phyloP scores from a whole-genome alignment of 2,888 invertebrate genomes.

The Celastrina argiolus region DNA sequence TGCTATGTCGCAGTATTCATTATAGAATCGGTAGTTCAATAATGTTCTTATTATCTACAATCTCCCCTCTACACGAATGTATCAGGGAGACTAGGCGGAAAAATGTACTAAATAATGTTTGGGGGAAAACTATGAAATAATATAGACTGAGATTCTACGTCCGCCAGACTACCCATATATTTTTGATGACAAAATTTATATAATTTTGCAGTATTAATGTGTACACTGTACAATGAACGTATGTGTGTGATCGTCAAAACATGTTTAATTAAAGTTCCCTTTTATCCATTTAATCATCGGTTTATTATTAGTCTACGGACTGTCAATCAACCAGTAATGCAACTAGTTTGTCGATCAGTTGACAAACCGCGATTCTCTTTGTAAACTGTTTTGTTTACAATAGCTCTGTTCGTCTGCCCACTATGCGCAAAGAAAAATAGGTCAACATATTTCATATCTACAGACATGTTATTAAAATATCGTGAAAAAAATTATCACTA shows the following conservation, averaged over 20 bases:
- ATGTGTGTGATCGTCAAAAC: conserved; percentile 38
- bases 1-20: conserved; percentile 38
- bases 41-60: conserved; percentile 70
- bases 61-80: conserved; percentile 64
- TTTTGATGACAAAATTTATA: no score
- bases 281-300: conserved; percentile 1
- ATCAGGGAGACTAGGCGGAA: conserved; percentile 66
- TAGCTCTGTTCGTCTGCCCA: conserved; percentile 34
- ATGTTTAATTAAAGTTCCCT: background rate
- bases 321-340: conserved; percentile 25
- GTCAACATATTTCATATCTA: conserved; percentile 33
- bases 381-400: conserved; percentile 29
- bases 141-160: no score
- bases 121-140: conserved; percentile 44
- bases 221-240: no score
- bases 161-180: no score
- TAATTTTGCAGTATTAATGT: no score
- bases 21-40: conserved; percentile 74
- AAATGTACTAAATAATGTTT: conserved; percentile 72
- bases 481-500: conserved; percentile 26
- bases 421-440: conserved; percentile 34
- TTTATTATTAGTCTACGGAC: conserved; percentile 8
- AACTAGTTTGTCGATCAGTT: conserved; percentile 25
- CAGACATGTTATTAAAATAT: conserved; percentile 29
- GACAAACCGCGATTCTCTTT: conserved; percentile 21